phyloP scores from a whole-genome alignment of 2,888 invertebrate genomes.

The Melitaea athalia region DNA sequence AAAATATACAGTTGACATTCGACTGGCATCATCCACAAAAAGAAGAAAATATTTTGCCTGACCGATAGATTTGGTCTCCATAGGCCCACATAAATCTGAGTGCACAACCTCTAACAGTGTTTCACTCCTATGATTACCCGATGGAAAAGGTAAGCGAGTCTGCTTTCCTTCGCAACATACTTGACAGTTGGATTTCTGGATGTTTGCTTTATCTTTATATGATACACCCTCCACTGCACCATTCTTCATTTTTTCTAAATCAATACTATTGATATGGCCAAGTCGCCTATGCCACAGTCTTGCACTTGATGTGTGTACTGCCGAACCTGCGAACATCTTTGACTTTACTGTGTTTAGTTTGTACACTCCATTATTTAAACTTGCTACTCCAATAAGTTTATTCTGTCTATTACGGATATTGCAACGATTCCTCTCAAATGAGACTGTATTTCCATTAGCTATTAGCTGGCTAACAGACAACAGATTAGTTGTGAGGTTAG shows the following conservation, averaged over 20 bases:
- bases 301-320: neutral
- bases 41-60: too few relatives aligned
- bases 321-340: neutral
- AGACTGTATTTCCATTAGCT: slow-evolving; percentile 33
- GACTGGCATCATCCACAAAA: too few relatives aligned
- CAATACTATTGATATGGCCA: slow-evolving; percentile 4
- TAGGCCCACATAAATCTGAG: too few relatives aligned
- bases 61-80: too few relatives aligned
- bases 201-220: neutral
- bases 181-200: neutral
- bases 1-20: slow-evolving; percentile 36
- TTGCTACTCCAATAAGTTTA: neutral
- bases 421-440: slow-evolving; percentile 12
- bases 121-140: neutral
- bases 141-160: neutral
- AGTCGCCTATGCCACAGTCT: slow-evolving; percentile 2
- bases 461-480: slow-evolving; percentile 37
- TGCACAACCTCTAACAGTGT: neutral
- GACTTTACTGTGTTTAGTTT: too few relatives aligned
- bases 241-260: slow-evolving; percentile 14
- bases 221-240: neutral
- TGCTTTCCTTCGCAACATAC: slow-evolving; percentile 12
- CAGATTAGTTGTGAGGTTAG: slow-evolving; percentile 39
- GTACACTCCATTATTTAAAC: too few relatives aligned
- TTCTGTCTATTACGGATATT: neutral